A percentile compares a stretch with the other conserved stretches of the same genome.
phyloP scores from a whole-genome alignment of 2,888 invertebrate genomes.

The Agrochola macilenta region DNA sequence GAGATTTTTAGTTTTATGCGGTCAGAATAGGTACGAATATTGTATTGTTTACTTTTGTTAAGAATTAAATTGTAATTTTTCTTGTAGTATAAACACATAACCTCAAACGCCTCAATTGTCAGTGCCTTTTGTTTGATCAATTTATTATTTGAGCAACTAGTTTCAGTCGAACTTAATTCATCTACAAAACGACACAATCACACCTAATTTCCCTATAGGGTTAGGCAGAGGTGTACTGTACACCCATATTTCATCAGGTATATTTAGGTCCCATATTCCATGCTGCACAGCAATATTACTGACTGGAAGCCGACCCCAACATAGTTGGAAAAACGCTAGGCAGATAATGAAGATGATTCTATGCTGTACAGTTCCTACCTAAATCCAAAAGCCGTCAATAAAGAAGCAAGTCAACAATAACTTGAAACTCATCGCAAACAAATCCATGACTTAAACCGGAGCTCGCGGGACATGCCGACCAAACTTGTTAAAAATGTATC shows the following conservation, averaged over 20 bases:
- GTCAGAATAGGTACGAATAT: too few species aligned
- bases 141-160: background rate
- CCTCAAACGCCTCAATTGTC: background rate
- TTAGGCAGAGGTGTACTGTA: background rate
- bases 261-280: too few species aligned
- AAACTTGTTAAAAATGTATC: conserved; percentile 83
- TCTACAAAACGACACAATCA: background rate
- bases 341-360: too few species aligned
- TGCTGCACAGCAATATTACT: too few species aligned
- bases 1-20: background rate
- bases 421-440: conserved; percentile 15
- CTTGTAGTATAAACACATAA: background rate
- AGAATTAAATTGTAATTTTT: background rate
- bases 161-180: background rate
- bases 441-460: conserved; percentile 57
- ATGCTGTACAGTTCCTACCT: background rate
- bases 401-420: conserved; percentile 28
- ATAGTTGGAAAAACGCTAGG: too few species aligned
- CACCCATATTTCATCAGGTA: background rate
- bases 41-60: background rate
- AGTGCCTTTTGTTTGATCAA: background rate
- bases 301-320: too few species aligned
- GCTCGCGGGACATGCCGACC: conserved; percentile 59
- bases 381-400: background rate
- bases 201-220: background rate